Base-by-base conservation (phyloP, 2,797 vertebrate genomes). In the Sebastolobus altivelis region DNA sequence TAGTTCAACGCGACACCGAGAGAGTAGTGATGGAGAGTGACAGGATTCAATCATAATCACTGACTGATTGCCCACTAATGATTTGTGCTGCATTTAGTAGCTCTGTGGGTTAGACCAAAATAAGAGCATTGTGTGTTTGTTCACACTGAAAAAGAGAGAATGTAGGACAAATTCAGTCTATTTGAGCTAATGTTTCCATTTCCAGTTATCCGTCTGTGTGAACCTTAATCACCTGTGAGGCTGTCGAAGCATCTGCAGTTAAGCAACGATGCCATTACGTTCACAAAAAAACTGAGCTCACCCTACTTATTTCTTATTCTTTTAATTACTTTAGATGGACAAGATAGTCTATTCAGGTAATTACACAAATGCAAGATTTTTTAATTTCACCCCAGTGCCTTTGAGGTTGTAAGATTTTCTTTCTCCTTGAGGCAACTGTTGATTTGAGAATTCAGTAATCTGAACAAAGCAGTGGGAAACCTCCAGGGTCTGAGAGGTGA, bases 21-120 rank as follows among this genome's bases (percentile, higher is more conserved):
- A 40, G 69, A 46, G 54, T 18, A 20, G 65, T 72, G 77, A 83
- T 75, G 20, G 66, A 84, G 76, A 84, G 54, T 74, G 77, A 77
- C 79, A 52, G 73, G 72, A 83, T 76, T 80, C 65, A 79, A 43
- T 83, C 68, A 86, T 78, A 43, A 76, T 54, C 55, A 71, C 35
- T 14, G 46, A 61, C 14, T 46, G 29, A 75, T 71, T 65, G 22
- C 43, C 65, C 43, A 25, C 62, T 43, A 14, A 65, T 80, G 14
- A 78, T 74, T 27, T 31, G 18, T 62, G 22, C 11, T 74, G 60
- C 65, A 22, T 75, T 65, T 16, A 54, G 31, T 40, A 29, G n/a
- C 49, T 82, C 13, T 58, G 58, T 56, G 6, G 11, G 3, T 65
- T 58, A 2, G 5, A 70, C 2, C 8, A 20, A 25, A 60, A 20